phyloP scores from a whole-genome alignment of 2,113 vertebrate genomes.

The Balaeniceps rex region DNA sequence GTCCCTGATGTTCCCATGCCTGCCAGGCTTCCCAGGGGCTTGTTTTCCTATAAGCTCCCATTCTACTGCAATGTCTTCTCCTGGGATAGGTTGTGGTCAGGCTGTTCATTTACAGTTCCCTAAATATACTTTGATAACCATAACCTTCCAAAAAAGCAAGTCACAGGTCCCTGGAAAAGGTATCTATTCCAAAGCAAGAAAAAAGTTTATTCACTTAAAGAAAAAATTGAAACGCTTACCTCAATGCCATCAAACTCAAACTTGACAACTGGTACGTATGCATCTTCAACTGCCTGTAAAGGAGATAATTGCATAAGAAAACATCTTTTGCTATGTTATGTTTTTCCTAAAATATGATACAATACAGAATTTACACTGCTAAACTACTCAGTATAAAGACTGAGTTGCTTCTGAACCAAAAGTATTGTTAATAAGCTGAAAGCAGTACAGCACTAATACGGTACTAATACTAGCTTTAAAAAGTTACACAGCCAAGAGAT shows the following conservation, averaged over 20 bases:
- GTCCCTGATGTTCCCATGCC: background rate
- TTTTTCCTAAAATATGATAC: background rate
- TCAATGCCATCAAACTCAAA: constrained; percentile 97
- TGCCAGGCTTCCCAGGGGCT: background rate
- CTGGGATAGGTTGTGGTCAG: background rate
- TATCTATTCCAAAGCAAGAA: background rate
- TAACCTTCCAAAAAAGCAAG: background rate
- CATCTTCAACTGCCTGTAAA: constrained; percentile 93
- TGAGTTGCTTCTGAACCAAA: background rate
- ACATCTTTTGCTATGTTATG: background rate
- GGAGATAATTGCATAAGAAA: background rate
- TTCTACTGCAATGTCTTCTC: background rate
- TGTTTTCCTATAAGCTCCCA: background rate
- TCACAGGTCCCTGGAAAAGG: background rate
- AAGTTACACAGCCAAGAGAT: background rate
- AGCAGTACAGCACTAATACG: background rate
- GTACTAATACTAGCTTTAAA: background rate
- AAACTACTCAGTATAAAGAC: background rate
- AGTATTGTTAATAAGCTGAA: background rate
- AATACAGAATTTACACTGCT: background rate
- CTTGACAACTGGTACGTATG: constrained; percentile 97
- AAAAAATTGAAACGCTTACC: constrained; percentile 68
- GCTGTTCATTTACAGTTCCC: background rate
- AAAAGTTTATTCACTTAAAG: background rate
- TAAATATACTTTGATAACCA: background rate